These are phyloP conservation scores for Pimephales promelas DNA, from an alignment of 2,113 vertebrate species.

Conservation along the genomic window DNA sequence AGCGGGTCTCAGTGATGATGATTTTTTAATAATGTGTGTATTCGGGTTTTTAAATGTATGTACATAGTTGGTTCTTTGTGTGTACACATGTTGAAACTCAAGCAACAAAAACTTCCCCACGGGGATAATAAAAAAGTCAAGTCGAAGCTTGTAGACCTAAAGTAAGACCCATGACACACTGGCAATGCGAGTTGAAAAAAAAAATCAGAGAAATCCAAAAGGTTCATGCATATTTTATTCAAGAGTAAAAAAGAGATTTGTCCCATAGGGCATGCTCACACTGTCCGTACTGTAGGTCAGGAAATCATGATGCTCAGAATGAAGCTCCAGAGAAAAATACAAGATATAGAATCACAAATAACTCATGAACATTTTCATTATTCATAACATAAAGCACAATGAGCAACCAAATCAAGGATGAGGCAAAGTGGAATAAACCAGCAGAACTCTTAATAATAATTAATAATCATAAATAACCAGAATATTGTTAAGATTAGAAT, in stretches of 20 bases:
- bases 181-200: conserved; percentile 40
- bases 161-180: neutral
- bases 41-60: too few relatives aligned
- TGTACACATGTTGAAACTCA: too few relatives aligned
- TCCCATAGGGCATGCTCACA: conserved; percentile 85
- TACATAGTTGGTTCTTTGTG: too few relatives aligned
- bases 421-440: conserved; percentile 65
- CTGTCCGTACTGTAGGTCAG: conserved; percentile 73
- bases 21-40: too few relatives aligned
- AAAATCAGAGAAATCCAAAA: conserved; percentile 65
- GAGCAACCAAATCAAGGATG: conserved; percentile 73
- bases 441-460: conserved; percentile 72
- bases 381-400: conserved; percentile 76
- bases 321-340: conserved; percentile 64
- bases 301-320: conserved; percentile 66
- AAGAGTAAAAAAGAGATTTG: conserved; percentile 85
- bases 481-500: conserved; percentile 70
- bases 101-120: too few relatives aligned
- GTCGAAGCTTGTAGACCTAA: neutral
- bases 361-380: conserved; percentile 71
- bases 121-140: too few relatives aligned
- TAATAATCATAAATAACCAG: conserved; percentile 77
- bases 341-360: conserved; percentile 64
- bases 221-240: conserved; percentile 89
- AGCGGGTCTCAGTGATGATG: too few relatives aligned